Base-by-base conservation (phyloP, 2,797 vertebrate genomes). In the Falco cherrug region DNA sequence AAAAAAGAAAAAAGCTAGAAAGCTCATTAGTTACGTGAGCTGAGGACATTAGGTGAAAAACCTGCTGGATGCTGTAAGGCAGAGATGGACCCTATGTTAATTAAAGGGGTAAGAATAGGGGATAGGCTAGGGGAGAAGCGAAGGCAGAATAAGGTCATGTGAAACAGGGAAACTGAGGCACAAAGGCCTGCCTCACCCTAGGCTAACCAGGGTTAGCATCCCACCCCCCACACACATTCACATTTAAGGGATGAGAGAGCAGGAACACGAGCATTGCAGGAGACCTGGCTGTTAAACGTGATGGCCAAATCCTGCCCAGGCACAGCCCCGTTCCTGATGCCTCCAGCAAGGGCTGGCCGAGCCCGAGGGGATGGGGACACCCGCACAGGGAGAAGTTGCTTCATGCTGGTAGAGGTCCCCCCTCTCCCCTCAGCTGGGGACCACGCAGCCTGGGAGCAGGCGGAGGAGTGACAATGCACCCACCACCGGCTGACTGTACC, bases 161-260 rank as follows among this genome's bases (percentile, higher is more conserved):
- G 33, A 67, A 78, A 60, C 0, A 33, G 65, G 56, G 80, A 95
- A 94, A 88, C 69, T 84, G 88, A 96, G 86, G 80, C 53, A 90
- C 8, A 0, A 10, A n/a, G 13, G 13, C 7, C 26, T 47, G 35
- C 9, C 65, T 70, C 35, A 29, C 10, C 11, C n/a, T 1, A 3
- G 43, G 33, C 16, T 48, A 17, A 48, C 10, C 25, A 28, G 54
- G 54, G 35, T 33, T 59, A n/a, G 12, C 47, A 74, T 54, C 37
- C 68, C n/a, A 15, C 35, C 33, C 31, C 13, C 19, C 37, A 16
- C 43, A 4, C 43, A 43, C 15, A 1, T 17, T 16, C 35, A 6
- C 1, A 4, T 12, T 24, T 14, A n/a, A 85, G 31, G 48, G 20
- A 28, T 28, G 17, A 54, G 11, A 65, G 11, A 71, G 50, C 29